Evolutionary conservation across 2,888 invertebrate genomes (phyloP).

Genomic region (Eupithecia insigniata): DNA sequence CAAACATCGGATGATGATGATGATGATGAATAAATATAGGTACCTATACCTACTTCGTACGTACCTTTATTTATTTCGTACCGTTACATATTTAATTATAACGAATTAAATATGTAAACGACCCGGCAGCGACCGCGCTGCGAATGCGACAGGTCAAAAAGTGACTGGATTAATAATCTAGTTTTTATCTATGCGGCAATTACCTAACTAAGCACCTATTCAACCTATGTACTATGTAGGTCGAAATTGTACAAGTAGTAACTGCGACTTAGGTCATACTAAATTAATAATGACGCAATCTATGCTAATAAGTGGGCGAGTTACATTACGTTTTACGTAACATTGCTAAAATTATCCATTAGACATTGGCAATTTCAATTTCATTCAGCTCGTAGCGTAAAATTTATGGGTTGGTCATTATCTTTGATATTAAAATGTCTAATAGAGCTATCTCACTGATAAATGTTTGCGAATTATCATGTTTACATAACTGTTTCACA

Average conservation of each 20-base stretch:
- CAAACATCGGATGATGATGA: too few species aligned
- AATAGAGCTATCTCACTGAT: constrained; percentile 22
- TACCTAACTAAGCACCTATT: neutral
- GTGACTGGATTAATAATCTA: neutral
- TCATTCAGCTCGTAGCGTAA: constrained; percentile 32
- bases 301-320: constrained; percentile 31
- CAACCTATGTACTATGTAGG: neutral
- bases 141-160: neutral
- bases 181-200: neutral
- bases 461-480: constrained; percentile 20
- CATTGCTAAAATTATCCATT: constrained; percentile 23
- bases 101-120: neutral
- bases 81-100: too few species aligned
- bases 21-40: too few species aligned
- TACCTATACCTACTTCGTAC: too few species aligned
- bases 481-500: constrained; percentile 18
- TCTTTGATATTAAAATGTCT: constrained; percentile 30
- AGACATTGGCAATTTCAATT: constrained; percentile 37
- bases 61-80: too few species aligned
- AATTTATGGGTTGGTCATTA: constrained; percentile 29
- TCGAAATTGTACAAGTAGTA: neutral
- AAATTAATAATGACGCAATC: constrained; percentile 25
- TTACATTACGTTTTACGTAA: constrained; percentile 27
- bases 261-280: constrained; percentile 5
- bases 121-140: neutral